Percentiles rank a stretch among this genome's conserved stretches.
phyloP scores from a whole-genome alignment of 1,140 invertebrate genomes.

The Brachionus sp. region DNA sequence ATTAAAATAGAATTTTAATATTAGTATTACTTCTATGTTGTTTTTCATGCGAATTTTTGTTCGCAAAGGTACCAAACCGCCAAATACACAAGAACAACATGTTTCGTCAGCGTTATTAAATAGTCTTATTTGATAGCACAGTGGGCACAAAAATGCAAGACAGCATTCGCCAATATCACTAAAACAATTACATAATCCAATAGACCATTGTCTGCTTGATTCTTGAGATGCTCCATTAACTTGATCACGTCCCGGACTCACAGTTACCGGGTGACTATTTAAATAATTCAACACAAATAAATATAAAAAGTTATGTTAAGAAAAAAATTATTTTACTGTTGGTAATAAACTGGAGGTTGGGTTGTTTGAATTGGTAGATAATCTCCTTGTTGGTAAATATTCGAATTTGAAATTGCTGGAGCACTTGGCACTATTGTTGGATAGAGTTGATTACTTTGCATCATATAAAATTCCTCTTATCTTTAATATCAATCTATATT shows the following conservation, averaged over 20 bases:
- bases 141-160: slow-evolving; percentile 33
- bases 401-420: background rate
- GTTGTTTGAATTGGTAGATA: background rate
- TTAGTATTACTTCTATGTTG: slow-evolving; percentile 4
- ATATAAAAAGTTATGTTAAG: background rate
- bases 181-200: slow-evolving; percentile 18
- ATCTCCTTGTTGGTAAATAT: background rate
- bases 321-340: background rate
- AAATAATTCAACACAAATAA: background rate
- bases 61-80: slow-evolving; percentile 20
- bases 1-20: background rate
- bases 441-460: background rate
- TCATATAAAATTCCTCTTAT: too few species aligned
- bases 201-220: background rate
- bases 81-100: slow-evolving; percentile 17
- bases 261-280: background rate
- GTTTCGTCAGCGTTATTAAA: slow-evolving; percentile 21
- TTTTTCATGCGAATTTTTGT: slow-evolving; percentile 4
- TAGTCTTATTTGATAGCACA: slow-evolving; percentile 30
- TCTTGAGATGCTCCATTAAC: background rate
- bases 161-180: slow-evolving; percentile 32
- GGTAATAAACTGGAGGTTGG: background rate
- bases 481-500: too few species aligned
- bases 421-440: background rate
- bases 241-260: background rate